A percentile compares a stretch with the other conserved stretches of the same genome.
Evolutionary conservation across 2,888 invertebrate species (phyloP).

Genomic region (Sesia bembeciformis): DNA sequence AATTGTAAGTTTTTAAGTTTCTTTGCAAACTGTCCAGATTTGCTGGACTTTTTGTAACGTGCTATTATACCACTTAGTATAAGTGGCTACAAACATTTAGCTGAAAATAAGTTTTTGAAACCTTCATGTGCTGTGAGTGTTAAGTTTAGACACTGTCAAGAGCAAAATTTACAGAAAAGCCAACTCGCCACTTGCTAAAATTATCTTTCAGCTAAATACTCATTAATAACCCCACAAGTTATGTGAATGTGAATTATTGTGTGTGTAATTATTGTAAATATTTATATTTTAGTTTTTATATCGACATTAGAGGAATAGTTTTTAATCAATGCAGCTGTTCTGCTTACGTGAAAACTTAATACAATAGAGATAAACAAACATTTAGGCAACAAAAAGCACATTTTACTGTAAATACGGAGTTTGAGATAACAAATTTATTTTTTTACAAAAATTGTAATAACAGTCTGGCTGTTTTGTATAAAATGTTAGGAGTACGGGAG

Average conservation of each 20-base stretch:
- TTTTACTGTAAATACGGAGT: slow-evolving; percentile 45
- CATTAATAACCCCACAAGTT: no score
- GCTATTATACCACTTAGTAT: no score
- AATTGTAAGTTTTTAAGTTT: no score
- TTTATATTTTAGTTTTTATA: slow-evolving; percentile 49
- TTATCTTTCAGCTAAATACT: no score
- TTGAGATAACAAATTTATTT: slow-evolving; percentile 48
- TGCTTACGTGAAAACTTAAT: background rate
- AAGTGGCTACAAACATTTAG: no score
- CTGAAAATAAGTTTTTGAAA: no score
- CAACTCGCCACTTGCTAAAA: no score
- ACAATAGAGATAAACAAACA: slow-evolving; percentile 5
- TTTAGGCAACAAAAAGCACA: slow-evolving; percentile 18
- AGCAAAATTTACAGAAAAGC: no score
- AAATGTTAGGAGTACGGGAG: slow-evolving; percentile 17
- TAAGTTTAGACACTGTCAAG: no score
- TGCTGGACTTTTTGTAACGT: no score
- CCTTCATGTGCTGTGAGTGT: no score
- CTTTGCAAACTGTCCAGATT: no score
- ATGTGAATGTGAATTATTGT: background rate
- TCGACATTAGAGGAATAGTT: slow-evolving; percentile 22
- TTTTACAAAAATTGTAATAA: slow-evolving; percentile 50
- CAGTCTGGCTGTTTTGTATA: slow-evolving; percentile 33
- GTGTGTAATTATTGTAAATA: slow-evolving; percentile 56
- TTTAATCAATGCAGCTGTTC: background rate